These are phyloP conservation scores for Scomber scombrus DNA, from an alignment of 2,113 vertebrate genomes.

Conservation along the genomic window DNA sequence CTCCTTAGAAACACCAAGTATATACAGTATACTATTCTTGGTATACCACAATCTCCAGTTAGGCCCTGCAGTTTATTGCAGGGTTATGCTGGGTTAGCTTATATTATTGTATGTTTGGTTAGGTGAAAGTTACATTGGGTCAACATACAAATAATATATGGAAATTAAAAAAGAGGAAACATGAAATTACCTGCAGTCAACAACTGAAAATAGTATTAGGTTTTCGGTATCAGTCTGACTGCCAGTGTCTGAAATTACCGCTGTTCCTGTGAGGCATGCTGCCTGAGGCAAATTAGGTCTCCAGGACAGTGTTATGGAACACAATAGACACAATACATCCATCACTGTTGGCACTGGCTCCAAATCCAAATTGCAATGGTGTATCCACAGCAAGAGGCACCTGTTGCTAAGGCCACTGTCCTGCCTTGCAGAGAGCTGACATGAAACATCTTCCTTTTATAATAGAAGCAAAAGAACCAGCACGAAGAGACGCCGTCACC, in stretches of 20 bases:
- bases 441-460: conserved; percentile 12
- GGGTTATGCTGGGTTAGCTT: background rate
- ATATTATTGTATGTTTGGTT: background rate
- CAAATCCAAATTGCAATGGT: conserved; percentile 27
- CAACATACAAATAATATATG: background rate
- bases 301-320: conserved; percentile 53
- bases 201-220: conserved; percentile 31
- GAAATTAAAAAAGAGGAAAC: conserved; percentile 12
- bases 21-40: background rate
- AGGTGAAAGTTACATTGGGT: background rate
- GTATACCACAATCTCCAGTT: conserved; percentile 4
- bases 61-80: background rate
- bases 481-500: conserved; percentile 24
- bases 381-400: conserved; percentile 32
- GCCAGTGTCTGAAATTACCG: conserved; percentile 56
- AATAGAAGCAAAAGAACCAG: conserved; percentile 25
- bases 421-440: conserved; percentile 19
- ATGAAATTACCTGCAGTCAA: conserved; percentile 27
- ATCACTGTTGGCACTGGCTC: conserved; percentile 36
- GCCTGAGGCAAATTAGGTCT: conserved; percentile 63
- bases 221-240: conserved; percentile 55
- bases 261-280: conserved; percentile 42
- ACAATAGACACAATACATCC: conserved; percentile 58
- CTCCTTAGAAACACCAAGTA: no score
- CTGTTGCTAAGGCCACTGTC: conserved; percentile 47